Base-by-base conservation (phyloP, 2,888 invertebrate species). In the Iselma pallidipennis region DNA sequence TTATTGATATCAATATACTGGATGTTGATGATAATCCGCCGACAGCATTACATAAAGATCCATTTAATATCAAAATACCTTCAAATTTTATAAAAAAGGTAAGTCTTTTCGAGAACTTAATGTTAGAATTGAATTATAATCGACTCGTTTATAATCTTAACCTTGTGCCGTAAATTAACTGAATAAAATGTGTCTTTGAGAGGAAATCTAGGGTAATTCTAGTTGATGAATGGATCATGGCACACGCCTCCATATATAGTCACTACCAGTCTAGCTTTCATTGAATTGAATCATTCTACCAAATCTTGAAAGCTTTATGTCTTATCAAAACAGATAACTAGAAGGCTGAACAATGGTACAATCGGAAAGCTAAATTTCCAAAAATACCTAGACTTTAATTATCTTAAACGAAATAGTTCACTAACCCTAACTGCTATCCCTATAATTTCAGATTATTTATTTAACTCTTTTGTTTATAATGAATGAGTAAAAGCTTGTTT, bases 1-100 rank as follows among this genome's bases (percentile, higher is more conserved):
- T 85, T 6, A 29, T 74, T 29, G 73, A 77, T 48, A 75, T 88
- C n/a, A 81, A 82, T 2, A 71, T 87, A 29, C 79, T 87, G 66
- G 85, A 86, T 67, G 81, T 83, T 50, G 81, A 84, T 66, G 83
- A 83, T 66, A 83, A 83, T 76, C 79, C 81, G 1, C 84, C 84
- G 0, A 65, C 74, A n/a, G 71, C 79, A 9, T 82, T 83, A 59
- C 76, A 76, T 1, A 68, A 74, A 28, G 70, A 71, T n/a, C n/a
- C n/a, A 53, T 76, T 82, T n/a, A 70, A 74, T 26, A 77, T 82
- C 48, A 69, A 70, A 23, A 71, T 83, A 25, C 56, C 70, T 5
- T 78, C 78, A 6, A 69, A 68, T 49, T 63, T 65, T 49, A 69
- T 77, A 9, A 66, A 64, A 50, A 76, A 77, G 74, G 79, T 78